Evolutionary conservation across 2,113 vertebrate genomes (phyloP).

Genomic region (Cygnus atratus): DNA sequence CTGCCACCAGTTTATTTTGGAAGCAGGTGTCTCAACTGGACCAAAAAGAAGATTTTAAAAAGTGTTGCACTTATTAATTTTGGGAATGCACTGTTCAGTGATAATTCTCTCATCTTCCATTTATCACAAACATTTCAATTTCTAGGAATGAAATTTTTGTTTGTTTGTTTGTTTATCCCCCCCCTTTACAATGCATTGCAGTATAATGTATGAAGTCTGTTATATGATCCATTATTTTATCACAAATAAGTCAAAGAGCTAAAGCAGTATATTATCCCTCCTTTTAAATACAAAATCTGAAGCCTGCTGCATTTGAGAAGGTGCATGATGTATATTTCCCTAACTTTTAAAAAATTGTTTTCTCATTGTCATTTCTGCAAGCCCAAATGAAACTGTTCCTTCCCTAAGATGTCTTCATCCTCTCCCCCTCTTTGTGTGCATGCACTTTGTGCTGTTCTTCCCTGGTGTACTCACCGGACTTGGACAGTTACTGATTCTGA

Average conservation of each 20-base stretch:
- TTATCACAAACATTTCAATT: neutral
- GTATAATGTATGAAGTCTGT: neutral
- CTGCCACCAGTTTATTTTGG: neutral
- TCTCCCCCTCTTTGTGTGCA: neutral
- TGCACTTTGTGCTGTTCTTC: neutral
- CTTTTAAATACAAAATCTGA: neutral
- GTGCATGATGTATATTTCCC: neutral
- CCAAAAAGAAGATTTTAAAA: neutral
- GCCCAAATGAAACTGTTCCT: neutral
- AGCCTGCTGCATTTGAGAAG: neutral
- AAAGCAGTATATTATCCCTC: neutral
- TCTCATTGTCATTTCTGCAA: neutral
- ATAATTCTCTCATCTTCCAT: neutral
- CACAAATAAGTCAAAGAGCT: neutral
- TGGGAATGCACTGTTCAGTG: neutral
- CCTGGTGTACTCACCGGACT: neutral
- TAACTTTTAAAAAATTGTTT: neutral
- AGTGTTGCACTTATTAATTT: neutral
- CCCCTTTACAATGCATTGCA: neutral
- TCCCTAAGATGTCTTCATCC: neutral
- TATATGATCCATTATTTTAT: neutral
- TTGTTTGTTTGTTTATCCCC: neutral
- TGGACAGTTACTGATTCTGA: neutral
- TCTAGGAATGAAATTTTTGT: neutral
- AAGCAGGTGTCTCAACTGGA: neutral